Conservation (phyloP, 2,797 vertebrate genomes). For the Sebastes melanostomus region DNA sequence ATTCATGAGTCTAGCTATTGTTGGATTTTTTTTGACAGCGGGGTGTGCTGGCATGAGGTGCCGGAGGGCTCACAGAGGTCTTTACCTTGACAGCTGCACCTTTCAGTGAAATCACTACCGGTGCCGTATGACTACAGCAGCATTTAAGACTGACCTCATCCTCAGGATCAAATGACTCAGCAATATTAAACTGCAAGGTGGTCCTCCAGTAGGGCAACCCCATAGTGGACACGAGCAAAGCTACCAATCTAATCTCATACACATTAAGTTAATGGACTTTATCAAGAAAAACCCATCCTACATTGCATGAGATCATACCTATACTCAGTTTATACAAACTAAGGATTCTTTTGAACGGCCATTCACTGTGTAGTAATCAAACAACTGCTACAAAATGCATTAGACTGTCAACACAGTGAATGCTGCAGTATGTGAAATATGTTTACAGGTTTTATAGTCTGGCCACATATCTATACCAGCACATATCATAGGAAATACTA, state of each 20-base stretch:
- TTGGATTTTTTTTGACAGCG: constrained; percentile 4
- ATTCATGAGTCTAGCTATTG: constrained; percentile 1
- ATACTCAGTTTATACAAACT: neutral
- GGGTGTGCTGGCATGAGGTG: neutral
- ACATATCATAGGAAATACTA: neutral
- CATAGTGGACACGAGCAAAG: constrained; percentile 38
- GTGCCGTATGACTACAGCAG: constrained; percentile 20
- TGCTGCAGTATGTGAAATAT: neutral
- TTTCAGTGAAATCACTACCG: constrained; percentile 43
- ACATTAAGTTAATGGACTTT: constrained; percentile 67
- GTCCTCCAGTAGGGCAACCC: constrained; percentile 35
- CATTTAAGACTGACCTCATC: constrained; percentile 66
- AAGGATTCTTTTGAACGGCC: neutral
- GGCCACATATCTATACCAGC: neutral
- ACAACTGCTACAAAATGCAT: neutral
- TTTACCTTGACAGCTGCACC: constrained; percentile 49
- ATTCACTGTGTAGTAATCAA: neutral
- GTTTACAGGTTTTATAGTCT: neutral
- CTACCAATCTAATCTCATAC: constrained; percentile 50
- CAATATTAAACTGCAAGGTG: constrained; percentile 50
- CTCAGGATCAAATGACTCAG: constrained; percentile 64
- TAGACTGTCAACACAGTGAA: neutral
- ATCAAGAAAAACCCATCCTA: constrained; percentile 7
- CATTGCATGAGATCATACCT: constrained; percentile 34
- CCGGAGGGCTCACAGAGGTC: constrained; percentile 46